Base-by-base conservation (phyloP, 2,888 invertebrate genomes). In the Lomographa bimaculata region DNA sequence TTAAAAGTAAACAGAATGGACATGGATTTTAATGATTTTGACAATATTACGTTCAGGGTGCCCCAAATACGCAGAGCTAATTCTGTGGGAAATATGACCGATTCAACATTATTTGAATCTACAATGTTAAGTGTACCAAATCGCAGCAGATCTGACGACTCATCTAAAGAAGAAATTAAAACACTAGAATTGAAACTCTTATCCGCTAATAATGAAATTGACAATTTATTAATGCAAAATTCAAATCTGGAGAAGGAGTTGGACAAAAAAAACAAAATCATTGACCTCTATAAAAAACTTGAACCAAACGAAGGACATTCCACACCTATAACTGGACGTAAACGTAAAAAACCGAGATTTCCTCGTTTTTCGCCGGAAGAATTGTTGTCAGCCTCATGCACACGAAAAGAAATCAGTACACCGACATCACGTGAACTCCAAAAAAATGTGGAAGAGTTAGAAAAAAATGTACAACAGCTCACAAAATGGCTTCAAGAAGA, bases 291-390 rank as follows among this genome's bases (percentile, higher is more conserved):
- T 8, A 26, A 26, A 16, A 26, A 16, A 16, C 2, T 26, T 4
- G 26, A 26, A 5, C 3, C 7, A 1, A 25, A 12, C 9, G 26
- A 26, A 3, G 26, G 26, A 26, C 16, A 26, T 5, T 26, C 26
- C 7, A 26, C 26, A 1, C 26, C 26, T 7, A 16, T 26, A 7
- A 16, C 7, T 5, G 26, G 26, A 1, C 7, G 26, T 7, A 26
- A 26, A 8, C 1, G 26, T 5, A 26, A 26, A 26, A 16, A 16
- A 2, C 16, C 26, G 1, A 6, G 16, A 5, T 8, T 16, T 7
- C 8, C 3, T 11, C 2, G 7, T 12, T 5, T 16, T 11, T 3
- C 14, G 14, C 2, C 14, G 14, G 4, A 4, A 14, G 14, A 4
- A 2, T 14, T 3, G 2, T 14, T 14, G 4, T 14, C n/a, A n/a